Evolutionary conservation across 2,797 vertebrate species (phyloP).

Genomic region (Diglossa cyanea): DNA sequence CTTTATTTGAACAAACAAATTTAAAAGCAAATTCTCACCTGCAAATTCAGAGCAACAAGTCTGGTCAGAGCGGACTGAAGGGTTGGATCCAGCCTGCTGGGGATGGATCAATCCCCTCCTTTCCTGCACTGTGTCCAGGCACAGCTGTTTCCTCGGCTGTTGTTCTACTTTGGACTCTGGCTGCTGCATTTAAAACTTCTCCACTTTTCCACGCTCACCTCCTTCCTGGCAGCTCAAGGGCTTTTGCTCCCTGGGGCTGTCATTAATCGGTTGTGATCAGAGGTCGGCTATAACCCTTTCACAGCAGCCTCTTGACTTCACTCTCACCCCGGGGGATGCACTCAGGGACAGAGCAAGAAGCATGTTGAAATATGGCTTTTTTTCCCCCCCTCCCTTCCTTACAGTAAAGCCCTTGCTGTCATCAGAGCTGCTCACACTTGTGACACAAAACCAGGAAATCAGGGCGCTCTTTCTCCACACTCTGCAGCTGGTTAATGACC

Average conservation of each 20-base stretch:
- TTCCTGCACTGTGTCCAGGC: background rate
- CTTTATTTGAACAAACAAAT: background rate
- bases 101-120: background rate
- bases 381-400: background rate
- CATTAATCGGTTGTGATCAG: conserved; percentile 64
- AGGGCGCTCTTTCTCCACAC: background rate
- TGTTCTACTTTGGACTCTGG: background rate
- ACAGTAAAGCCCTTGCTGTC: conserved; percentile 31
- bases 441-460: conserved; percentile 43
- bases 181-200: conserved; percentile 8
- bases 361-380: conserved; percentile 26
- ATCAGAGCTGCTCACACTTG: background rate
- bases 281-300: conserved; percentile 55
- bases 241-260: conserved; percentile 44
- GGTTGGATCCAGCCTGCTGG: background rate
- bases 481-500: conserved; percentile 9
- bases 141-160: background rate
- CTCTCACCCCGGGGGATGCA: conserved; percentile 41
- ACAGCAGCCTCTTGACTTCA: conserved; percentile 64
- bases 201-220: background rate
- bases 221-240: conserved; percentile 63
- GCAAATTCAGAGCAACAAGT: background rate
- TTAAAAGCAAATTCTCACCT: background rate
- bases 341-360: conserved; percentile 25
- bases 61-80: background rate